Conservation (phyloP, 2,888 invertebrate species). For the Euplagia quadripunctaria region DNA sequence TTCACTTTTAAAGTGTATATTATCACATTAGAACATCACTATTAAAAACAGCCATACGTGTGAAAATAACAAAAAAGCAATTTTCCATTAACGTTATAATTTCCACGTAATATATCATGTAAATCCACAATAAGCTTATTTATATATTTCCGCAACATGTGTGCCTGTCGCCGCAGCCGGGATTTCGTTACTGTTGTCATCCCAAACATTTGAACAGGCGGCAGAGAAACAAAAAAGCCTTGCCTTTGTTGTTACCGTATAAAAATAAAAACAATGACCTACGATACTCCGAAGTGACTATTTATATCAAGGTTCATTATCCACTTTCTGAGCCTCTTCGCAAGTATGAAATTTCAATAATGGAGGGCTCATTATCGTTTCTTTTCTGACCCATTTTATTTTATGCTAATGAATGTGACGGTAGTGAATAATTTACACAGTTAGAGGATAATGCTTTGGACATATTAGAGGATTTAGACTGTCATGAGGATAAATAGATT, state of each 20-base stretch:
- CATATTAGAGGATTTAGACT: conserved; percentile 34
- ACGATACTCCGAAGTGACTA: conserved; percentile 24
- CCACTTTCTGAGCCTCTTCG: conserved; percentile 38
- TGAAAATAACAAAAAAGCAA: conserved; percentile 26
- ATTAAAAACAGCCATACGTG: conserved; percentile 10
- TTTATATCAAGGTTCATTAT: conserved; percentile 48
- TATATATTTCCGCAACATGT: conserved; percentile 55
- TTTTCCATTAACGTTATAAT: conserved; percentile 44
- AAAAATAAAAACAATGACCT: conserved; percentile 43
- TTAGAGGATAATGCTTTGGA: conserved; percentile 34
- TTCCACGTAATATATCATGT: conserved; percentile 53
- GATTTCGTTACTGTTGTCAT: conserved; percentile 55
- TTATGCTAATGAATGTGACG: conserved; percentile 46
- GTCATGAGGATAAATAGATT: conserved; percentile 35
- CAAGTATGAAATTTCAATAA: conserved; percentile 50
- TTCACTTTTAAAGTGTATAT: neutral
- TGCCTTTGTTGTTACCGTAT: conserved; percentile 34
- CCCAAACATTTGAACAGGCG: conserved; percentile 58
- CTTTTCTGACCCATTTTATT: conserved; percentile 52
- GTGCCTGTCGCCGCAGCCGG: conserved; percentile 49
- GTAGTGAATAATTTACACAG: conserved; percentile 44
- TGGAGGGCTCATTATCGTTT: conserved; percentile 44
- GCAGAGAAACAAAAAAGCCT: conserved; percentile 42
- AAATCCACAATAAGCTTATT: conserved; percentile 56
- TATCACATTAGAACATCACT: neutral